Evolutionary conservation across 2,113 vertebrate genomes (phyloP).

Genomic region (Thermophis baileyi): DNA sequence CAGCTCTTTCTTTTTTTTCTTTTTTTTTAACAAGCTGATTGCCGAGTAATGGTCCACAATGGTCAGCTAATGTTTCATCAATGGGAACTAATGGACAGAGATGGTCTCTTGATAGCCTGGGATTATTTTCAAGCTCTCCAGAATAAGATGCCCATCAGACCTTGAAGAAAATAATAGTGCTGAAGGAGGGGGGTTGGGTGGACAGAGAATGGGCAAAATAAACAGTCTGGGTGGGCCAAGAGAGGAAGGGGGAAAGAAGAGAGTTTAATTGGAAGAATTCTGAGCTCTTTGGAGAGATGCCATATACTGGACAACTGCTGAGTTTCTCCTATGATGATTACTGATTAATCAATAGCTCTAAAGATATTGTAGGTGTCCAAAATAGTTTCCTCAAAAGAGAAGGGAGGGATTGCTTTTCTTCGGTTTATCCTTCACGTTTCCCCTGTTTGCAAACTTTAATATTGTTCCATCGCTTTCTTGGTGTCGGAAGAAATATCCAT

Average conservation of each 20-base stretch:
- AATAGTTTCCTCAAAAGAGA: not conserved
- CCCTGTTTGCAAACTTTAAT: not conserved
- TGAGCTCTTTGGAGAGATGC: not conserved
- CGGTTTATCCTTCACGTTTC: not conserved
- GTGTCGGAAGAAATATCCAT: too few species aligned
- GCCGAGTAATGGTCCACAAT: not conserved
- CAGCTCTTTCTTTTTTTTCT: not conserved
- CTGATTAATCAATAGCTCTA: not conserved
- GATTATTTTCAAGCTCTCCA: not conserved
- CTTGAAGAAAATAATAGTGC: not conserved
- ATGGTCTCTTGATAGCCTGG: not conserved
- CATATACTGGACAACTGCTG: not conserved
- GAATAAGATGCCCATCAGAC: not conserved
- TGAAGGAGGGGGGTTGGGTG: too few species aligned
- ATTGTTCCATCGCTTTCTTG: not conserved
- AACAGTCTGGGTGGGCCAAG: not conserved
- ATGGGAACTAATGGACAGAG: not conserved
- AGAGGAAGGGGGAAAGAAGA: not conserved
- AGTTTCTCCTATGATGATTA: not conserved
- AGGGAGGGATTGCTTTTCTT: not conserved
- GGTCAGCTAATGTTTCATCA: not conserved
- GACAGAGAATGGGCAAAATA: not conserved
- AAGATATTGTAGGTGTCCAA: not conserved
- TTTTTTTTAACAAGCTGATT: constrained; percentile 12
- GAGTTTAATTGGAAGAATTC: not conserved